Percentiles rank a stretch among this genome's conserved stretches.
Conservation (phyloP, 1,140 invertebrate genomes). For the Drosophila lini region DNA sequence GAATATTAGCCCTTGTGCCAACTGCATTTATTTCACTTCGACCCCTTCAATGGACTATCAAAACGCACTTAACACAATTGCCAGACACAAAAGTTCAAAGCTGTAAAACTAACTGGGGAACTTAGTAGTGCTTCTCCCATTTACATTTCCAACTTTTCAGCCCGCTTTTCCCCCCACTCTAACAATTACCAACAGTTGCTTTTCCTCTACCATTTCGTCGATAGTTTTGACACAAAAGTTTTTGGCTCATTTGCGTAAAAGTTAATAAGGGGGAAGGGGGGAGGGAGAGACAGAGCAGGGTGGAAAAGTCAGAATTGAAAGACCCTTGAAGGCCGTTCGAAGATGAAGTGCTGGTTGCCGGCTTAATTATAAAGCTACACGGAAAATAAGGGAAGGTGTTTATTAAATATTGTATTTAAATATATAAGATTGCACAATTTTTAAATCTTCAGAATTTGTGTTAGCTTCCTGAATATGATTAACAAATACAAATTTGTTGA, state of each 20-base stretch:
- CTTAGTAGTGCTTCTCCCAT: constrained; percentile 16
- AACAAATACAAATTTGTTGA: not conserved
- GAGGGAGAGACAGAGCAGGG: not conserved
- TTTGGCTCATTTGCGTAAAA: constrained; percentile 75
- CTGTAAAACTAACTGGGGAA: constrained; percentile 72
- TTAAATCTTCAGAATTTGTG: not conserved
- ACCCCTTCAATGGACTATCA: constrained; percentile 67
- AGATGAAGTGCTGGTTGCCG: constrained; percentile 3
- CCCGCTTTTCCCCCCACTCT: not conserved
- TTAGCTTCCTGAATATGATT: not conserved
- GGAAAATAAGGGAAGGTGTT: not conserved
- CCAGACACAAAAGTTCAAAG: constrained; percentile 71
- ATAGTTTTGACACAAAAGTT: constrained; percentile 72
- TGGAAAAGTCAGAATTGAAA: constrained; percentile 8
- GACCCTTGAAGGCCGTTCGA: constrained; percentile 4
- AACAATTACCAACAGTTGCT: constrained; percentile 54
- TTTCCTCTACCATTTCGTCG: constrained; percentile 40
- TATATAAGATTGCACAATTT: not conserved
- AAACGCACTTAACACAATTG: constrained; percentile 81
- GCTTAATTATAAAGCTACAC: constrained; percentile 12
- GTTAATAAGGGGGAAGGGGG: constrained; percentile 24
- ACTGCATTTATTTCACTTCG: constrained; percentile 30
- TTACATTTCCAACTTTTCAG: constrained; percentile 17
- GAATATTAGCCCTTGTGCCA: constrained; percentile 18
- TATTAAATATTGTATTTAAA: no score